phyloP scores from a whole-genome alignment of 1,140 invertebrate species.

The Globodera rostochiensis region DNA sequence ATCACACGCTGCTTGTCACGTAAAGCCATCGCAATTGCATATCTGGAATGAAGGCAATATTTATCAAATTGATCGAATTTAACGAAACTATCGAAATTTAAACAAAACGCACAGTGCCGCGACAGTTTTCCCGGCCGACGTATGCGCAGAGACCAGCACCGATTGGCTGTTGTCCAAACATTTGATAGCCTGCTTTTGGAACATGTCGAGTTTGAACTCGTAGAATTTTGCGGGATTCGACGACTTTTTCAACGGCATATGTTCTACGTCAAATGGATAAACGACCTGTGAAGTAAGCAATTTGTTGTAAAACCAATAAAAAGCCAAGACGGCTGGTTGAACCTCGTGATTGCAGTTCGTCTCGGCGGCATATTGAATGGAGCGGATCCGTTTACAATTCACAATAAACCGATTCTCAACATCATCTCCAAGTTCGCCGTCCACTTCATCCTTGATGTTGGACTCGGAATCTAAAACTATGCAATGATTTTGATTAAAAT shows the following conservation, averaged over 20 bases:
- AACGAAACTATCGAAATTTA: not conserved
- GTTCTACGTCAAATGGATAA: constrained; percentile 60
- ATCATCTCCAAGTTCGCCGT: constrained; percentile 3
- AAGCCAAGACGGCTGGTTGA: not conserved
- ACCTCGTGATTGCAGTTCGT: constrained; percentile 29
- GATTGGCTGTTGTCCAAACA: constrained; percentile 97
- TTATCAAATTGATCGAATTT: not conserved
- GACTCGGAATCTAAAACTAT: not conserved
- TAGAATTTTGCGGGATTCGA: constrained; percentile 82
- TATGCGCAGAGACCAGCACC: constrained; percentile 96
- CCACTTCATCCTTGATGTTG: constrained; percentile 13
- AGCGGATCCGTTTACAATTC: not conserved
- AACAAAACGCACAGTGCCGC: constrained; percentile 84
- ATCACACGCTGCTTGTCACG: constrained; percentile 84
- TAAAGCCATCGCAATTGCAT: constrained; percentile 76
- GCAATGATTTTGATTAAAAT: not conserved
- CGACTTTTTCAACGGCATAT: constrained; percentile 1
- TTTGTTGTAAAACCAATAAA: not conserved
- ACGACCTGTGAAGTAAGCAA: constrained; percentile 56
- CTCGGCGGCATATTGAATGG: constrained; percentile 5
- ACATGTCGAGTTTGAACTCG: constrained; percentile 91
- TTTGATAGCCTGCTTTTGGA: constrained; percentile 94
- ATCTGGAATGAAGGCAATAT: constrained; percentile 66
- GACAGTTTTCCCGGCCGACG: constrained; percentile 99
- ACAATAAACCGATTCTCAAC: not conserved